Percentiles rank a stretch among this genome's conserved stretches.
Conservation (phyloP, 2,888 invertebrate species). For the Drosophila paranaensis region DNA sequence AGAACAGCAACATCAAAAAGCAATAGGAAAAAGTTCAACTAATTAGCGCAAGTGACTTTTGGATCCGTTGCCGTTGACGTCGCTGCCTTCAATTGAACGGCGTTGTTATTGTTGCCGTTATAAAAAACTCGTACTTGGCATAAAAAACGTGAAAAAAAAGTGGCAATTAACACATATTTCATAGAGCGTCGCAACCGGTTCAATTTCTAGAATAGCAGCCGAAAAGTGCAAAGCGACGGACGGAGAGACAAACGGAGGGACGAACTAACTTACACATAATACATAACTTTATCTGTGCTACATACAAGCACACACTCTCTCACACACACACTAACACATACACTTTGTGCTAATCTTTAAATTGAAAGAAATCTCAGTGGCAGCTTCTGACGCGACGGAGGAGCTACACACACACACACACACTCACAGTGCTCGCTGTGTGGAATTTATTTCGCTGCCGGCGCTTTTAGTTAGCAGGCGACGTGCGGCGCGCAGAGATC, state of each 20-base stretch:
- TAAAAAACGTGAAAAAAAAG: constrained; percentile 33
- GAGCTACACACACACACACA: not conserved
- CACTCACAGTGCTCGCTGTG: constrained; percentile 1
- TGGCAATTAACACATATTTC: constrained; percentile 70
- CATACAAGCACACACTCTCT: not conserved
- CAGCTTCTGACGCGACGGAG: constrained; percentile 48
- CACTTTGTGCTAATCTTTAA: constrained; percentile 65
- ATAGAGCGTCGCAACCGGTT: constrained; percentile 58
- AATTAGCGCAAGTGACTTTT: constrained; percentile 74
- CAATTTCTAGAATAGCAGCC: constrained; percentile 39
- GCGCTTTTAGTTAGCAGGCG: constrained; percentile 60
- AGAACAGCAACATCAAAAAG: constrained; percentile 7
- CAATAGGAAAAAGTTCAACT: constrained; percentile 52
- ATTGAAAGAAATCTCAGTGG: constrained; percentile 72
- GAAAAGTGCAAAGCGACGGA: constrained; percentile 45
- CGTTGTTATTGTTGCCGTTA: constrained; percentile 13
- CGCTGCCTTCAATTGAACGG: constrained; percentile 58
- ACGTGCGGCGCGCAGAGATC: constrained; percentile 53
- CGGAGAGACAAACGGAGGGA: constrained; percentile 9
- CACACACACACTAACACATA: not conserved
- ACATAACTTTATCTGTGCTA: constrained; percentile 46
- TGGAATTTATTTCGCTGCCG: constrained; percentile 54
- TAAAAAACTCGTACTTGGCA: constrained; percentile 34
- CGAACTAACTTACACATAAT: constrained; percentile 57
- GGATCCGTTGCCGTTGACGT: constrained; percentile 51